Base-by-base conservation (phyloP, 2,888 invertebrate genomes). In the Pollenia griseotomentosa region DNA sequence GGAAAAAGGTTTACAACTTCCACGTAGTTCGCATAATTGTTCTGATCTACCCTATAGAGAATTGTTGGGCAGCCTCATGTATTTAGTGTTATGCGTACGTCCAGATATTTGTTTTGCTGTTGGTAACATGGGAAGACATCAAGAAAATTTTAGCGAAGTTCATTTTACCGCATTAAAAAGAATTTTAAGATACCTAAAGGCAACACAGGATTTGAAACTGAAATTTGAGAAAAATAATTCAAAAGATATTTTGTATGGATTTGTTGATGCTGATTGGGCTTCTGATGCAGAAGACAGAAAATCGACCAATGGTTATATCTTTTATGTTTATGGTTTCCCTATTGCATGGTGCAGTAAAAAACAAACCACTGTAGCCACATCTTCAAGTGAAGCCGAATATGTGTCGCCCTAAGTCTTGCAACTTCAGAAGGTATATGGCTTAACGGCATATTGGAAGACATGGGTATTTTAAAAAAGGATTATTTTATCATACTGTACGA, bases 381-480 rank as follows among this genome's bases (percentile, higher is more conserved):
- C 51, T 9, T 68, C 68, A 33, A 68, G 48, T 11, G 68, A 68
- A 14, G 66, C 51, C 12, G 66, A 68, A 23, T 51, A 68, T 44
- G 23, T 68, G n/a, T n/a, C n/a, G n/a, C n/a, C n/a, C n/a, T n/a
- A n/a, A n/a, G n/a, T n/a, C n/a, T n/a, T n/a, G n/a, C n/a, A n/a
- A n/a, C n/a, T n/a, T n/a, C n/a, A n/a, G n/a, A n/a, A n/a, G 63
- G 63, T 7, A 33, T 63, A 23, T 63, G 63, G 42, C 33, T 42
- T 11, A 66, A 66, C 8, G 66, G 66, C 19, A 46, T 66, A n/a
- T 46, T 66, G 42, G 46, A 66, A 6, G 66, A 66, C 48, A 16
- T 66, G 66, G 42, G 42, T 11, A 11, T 66, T 9, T n/a, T 46
- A 46, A 66, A 3, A 46, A 10, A 46, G 2, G 19, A 46, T n/a